A percentile compares a stretch with the other conserved stretches of the same genome.
Evolutionary conservation across 2,113 vertebrate species (phyloP).

Genomic region (Podarcis cretensis): DNA sequence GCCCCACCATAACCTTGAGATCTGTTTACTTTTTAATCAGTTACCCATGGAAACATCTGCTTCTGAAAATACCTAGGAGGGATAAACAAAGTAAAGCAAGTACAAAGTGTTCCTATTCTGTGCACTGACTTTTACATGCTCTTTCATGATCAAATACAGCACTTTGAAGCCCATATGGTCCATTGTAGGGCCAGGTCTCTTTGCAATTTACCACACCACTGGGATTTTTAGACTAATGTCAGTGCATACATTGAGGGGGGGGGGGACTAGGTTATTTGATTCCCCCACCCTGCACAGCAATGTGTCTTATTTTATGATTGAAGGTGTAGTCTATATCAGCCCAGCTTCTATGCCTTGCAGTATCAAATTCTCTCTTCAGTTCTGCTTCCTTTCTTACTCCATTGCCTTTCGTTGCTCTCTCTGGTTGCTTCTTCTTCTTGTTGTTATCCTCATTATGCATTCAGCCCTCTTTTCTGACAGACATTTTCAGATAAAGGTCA

Average conservation of each 20-base stretch:
- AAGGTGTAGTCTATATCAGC: neutral
- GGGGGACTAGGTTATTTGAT: too few species aligned
- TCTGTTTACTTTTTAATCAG: neutral
- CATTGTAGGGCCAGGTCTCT: neutral
- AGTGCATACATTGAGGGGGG: neutral
- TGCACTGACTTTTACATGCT: neutral
- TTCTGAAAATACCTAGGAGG: neutral
- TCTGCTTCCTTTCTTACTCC: constrained; percentile 18
- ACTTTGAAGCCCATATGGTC: neutral
- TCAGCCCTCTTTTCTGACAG: constrained; percentile 50
- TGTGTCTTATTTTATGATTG: neutral
- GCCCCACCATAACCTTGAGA: neutral
- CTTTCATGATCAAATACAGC: neutral
- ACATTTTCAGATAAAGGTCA: constrained; percentile 66
- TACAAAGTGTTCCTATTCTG: neutral
- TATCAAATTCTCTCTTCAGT: neutral
- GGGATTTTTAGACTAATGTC: neutral
- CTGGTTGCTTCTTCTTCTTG: constrained; percentile 59
- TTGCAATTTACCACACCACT: neutral
- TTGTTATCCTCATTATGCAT: constrained; percentile 50
- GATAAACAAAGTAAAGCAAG: neutral
- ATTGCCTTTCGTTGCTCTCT: constrained; percentile 35
- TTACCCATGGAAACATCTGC: neutral
- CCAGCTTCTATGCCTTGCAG: neutral
- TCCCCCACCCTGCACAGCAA: too few species aligned